Base-by-base conservation (phyloP, 1,140 invertebrate genomes). In the Brachionus rubens region DNA sequence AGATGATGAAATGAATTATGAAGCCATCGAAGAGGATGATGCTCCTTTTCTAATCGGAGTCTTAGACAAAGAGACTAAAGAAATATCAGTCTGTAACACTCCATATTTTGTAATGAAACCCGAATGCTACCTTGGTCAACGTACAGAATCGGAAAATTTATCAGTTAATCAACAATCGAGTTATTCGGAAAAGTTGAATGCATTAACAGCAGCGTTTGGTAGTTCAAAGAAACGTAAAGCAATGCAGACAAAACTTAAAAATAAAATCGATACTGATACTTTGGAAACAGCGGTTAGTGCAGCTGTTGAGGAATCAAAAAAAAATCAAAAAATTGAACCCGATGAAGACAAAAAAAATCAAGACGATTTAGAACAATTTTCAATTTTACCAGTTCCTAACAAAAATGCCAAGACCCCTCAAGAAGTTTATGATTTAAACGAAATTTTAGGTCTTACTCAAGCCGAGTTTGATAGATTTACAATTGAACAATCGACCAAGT, bases 61-160 rank as follows among this genome's bases (percentile, higher is more conserved):
- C 19, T 50, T 72, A 7, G 68, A 72, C 36, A 48, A 41, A 36
- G 7, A 72, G 2, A 54, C 28, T 10, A 4, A 3, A 12, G 59
- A 65, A 5, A 72, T 72, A 7, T 3, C 28, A 9, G 46, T 72
- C n/a, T 72, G 26, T 19, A 24, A 72, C 12, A 50, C 68, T 14
- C 24, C 68, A 19, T 72, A 50, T 50, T 72, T 72, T 24, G 40
- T 72, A 21, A 72, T 72, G 68, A 72, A 72, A 52, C 68, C 68
- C 16, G 68, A 48, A 48, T 72, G 68, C 12, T 72, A 72, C 41
- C 46, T 72, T 19, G 68, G 68, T 10, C 14, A 14, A 9, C 14
- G 50, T 50, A 72, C 14, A 10, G 47, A 48, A 3, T 19, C 26
- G 33, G 46, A 48, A 14, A 50, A 14, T 30, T 14, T 65, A 12